phyloP scores from a whole-genome alignment of 2,888 invertebrate species.

The Cataglyphis cursor region DNA sequence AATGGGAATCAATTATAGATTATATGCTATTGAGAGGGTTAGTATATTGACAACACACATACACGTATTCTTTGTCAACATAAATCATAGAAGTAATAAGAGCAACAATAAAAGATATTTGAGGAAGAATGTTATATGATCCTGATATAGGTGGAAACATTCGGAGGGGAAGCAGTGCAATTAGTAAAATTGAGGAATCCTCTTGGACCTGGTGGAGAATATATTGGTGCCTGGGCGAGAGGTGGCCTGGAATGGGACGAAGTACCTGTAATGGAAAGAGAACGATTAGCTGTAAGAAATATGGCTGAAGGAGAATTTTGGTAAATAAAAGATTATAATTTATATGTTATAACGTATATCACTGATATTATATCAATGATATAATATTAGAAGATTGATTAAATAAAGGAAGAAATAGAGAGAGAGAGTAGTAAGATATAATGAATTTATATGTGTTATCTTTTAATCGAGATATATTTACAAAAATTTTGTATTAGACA shows the following conservation, averaged over 20 bases:
- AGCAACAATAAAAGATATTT: neutral
- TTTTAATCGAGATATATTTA: neutral
- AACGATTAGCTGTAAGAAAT: conserved; percentile 90
- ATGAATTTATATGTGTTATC: neutral
- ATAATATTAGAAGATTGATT: neutral
- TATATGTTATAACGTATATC: neutral
- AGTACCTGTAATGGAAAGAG: conserved; percentile 91
- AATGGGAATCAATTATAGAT: conserved; percentile 93
- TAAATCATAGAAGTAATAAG: neutral
- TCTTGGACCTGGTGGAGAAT: conserved; percentile 89
- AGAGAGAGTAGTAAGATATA: neutral
- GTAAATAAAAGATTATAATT: conserved; percentile 81
- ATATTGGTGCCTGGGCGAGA: conserved; percentile 91
- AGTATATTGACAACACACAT: conserved; percentile 70
- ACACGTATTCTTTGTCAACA: neutral
- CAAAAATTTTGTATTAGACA: neutral
- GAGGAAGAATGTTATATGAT: neutral
- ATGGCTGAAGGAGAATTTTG: conserved; percentile 92
- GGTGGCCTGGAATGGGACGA: conserved; percentile 93
- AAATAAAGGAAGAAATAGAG: too few relatives aligned
- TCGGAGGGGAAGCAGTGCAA: conserved; percentile 91
- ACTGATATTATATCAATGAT: neutral
- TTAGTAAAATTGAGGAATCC: conserved; percentile 92
- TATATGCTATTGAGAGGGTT: conserved; percentile 92
- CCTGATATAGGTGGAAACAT: conserved; percentile 90